phyloP scores from a whole-genome alignment of 2,797 vertebrate genomes.

The Molossus molossus region DNA sequence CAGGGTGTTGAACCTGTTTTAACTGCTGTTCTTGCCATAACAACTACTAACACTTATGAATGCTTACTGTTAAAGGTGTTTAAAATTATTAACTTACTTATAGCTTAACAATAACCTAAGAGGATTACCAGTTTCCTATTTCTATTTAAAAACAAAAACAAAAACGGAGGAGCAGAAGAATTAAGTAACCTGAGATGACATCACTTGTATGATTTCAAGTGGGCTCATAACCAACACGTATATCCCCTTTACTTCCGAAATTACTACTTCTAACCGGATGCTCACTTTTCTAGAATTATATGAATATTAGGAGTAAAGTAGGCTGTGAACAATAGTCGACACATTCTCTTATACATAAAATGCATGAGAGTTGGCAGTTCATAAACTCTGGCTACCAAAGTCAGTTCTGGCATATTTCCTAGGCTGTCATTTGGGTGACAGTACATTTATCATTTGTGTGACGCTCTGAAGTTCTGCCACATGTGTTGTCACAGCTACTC shows the following conservation, averaged over 20 bases:
- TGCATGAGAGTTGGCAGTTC: neutral
- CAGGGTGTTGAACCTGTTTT: neutral
- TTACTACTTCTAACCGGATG: neutral
- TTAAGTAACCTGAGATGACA: neutral
- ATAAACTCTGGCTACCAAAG: neutral
- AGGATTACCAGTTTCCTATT: neutral
- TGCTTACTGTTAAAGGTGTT: neutral
- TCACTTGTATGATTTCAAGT: neutral
- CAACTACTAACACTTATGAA: neutral
- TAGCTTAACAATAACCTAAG: neutral
- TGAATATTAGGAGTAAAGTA: neutral
- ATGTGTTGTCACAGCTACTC: neutral
- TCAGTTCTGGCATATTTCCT: neutral
- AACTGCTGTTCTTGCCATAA: neutral
- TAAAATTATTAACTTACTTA: conserved; percentile 45
- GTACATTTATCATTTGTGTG: neutral
- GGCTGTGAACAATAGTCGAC: neutral
- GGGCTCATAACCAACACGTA: neutral
- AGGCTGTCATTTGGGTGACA: neutral
- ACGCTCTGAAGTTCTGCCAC: neutral
- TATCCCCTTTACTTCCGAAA: conserved; percentile 1
- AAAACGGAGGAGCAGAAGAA: neutral
- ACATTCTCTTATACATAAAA: conserved; percentile 4
- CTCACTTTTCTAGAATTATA: conserved; percentile 12
- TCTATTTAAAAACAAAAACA: neutral